Conservation (phyloP, 92 coral and sea anemone species). For the Pocillopora grandis region DNA sequence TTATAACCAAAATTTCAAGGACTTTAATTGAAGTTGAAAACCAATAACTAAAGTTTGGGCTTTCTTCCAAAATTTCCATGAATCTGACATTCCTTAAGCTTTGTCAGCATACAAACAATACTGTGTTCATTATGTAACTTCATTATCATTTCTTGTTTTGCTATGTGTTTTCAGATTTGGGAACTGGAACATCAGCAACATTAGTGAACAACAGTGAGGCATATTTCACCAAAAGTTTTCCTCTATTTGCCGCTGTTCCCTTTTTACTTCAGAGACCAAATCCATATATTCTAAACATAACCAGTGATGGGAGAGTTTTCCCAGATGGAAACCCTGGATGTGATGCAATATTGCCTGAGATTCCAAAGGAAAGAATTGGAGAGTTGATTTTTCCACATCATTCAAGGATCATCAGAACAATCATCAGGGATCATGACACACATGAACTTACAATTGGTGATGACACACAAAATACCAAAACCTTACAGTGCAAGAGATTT, state of each 20-base stretch:
- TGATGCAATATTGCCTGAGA: background rate
- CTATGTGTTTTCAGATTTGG: constrained; percentile 3
- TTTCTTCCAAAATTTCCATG: background rate
- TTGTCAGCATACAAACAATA: background rate
- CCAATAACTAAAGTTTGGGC: background rate
- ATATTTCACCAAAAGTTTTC: background rate
- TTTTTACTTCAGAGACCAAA: background rate
- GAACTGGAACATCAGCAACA: background rate
- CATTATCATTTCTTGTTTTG: background rate
- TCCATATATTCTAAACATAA: background rate
- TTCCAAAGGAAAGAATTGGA: background rate
- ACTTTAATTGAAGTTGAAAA: no score
- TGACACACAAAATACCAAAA: background rate
- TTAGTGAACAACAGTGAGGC: background rate
- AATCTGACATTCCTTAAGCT: no score
- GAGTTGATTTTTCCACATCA: constrained; percentile 10
- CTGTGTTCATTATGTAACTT: background rate
- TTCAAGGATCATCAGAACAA: background rate
- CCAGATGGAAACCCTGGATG: background rate
- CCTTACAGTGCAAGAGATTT: constrained; percentile 55
- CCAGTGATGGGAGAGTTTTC: background rate
- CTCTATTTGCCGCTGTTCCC: background rate
- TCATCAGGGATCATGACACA: constrained; percentile 21
- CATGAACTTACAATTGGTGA: constrained; percentile 35
- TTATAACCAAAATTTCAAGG: no score